Evolutionary conservation across 1,140 invertebrate species (phyloP).

Genomic region (Zaprionus inermis): DNA sequence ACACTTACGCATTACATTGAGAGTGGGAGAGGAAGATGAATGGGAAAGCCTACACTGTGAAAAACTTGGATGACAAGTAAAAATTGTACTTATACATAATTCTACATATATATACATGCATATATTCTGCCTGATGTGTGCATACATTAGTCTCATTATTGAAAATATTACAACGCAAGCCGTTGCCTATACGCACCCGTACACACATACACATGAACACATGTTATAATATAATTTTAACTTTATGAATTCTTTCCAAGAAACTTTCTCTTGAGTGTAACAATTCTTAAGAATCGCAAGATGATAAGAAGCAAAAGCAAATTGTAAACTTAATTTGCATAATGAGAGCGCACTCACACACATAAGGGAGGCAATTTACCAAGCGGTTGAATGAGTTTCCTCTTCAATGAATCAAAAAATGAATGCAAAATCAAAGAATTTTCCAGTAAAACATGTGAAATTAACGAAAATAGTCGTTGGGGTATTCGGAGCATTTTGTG

Average conservation of each 20-base stretch:
- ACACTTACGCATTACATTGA: neutral
- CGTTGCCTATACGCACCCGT: too few relatives aligned
- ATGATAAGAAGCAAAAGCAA: neutral
- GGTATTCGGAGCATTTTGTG: neutral
- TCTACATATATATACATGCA: too few relatives aligned
- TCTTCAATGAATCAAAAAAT: neutral
- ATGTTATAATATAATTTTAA: too few relatives aligned
- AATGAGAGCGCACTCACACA: too few relatives aligned
- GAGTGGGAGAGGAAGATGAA: neutral
- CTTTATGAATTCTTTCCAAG: too few relatives aligned
- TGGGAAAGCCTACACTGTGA: slow-evolving; percentile 33
- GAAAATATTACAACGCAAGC: too few relatives aligned
- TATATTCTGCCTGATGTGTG: neutral
- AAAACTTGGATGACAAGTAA: slow-evolving; percentile 4
- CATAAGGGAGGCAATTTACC: neutral
- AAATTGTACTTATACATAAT: neutral
- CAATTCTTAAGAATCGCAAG: neutral
- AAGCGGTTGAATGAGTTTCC: neutral
- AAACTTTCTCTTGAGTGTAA: neutral
- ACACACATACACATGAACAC: too few relatives aligned
- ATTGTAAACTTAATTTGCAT: neutral
- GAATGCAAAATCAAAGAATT: slow-evolving; percentile 8
- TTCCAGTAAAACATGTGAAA: neutral
- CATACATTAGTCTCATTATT: neutral
- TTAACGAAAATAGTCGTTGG: neutral